Evolutionary conservation across 2,797 vertebrate species (phyloP).

Genomic region (Eurystomus glaucurus): DNA sequence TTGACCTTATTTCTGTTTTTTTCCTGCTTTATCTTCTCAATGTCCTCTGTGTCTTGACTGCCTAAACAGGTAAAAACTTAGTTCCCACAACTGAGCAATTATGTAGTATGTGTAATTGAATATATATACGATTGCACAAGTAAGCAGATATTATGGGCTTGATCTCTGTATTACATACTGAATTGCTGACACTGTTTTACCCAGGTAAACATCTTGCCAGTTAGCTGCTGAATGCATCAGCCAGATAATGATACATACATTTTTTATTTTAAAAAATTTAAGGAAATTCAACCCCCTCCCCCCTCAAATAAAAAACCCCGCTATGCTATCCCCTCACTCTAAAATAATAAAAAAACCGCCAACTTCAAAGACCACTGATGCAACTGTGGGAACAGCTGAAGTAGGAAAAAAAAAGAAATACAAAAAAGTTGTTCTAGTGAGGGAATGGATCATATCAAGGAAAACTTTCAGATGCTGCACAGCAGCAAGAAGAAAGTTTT

Average conservation of each 20-base stretch:
- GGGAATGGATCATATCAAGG: background rate
- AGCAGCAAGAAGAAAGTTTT: background rate
- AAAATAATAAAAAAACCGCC: background rate
- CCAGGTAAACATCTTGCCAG: background rate
- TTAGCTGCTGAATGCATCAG: background rate
- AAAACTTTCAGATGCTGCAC: background rate
- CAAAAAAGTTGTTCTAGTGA: background rate
- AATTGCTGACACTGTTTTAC: background rate
- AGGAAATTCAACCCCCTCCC: too few species aligned
- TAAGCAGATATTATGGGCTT: background rate
- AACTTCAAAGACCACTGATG: background rate
- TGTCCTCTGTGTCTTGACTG: background rate
- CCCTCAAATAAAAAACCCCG: too few species aligned
- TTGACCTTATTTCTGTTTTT: background rate
- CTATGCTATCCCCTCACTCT: fast-evolving
- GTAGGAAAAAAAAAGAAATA: background rate
- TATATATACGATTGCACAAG: background rate
- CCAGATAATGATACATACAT: background rate
- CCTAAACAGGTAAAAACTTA: background rate
- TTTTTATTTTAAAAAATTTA: background rate
- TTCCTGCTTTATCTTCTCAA: background rate
- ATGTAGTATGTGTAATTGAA: background rate
- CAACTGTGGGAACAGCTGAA: background rate
- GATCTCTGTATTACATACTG: background rate
- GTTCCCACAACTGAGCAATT: background rate